Base-by-base conservation (phyloP, 2,113 vertebrate species). In the Camarhynchus parvulus region DNA sequence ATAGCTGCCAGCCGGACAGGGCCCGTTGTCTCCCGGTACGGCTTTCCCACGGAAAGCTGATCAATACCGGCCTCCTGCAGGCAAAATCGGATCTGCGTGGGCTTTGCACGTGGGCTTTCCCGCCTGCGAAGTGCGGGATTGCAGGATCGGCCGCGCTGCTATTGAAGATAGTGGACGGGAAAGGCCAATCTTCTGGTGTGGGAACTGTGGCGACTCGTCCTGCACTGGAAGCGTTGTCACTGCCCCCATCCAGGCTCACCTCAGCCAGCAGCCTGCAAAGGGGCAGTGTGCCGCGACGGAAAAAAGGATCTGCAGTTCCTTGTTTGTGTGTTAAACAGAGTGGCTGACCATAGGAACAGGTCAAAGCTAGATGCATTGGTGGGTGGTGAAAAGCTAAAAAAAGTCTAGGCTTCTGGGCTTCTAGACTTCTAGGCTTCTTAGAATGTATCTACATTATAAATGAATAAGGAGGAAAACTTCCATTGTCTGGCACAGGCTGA, bases 271-370 rank as follows among this genome's bases (percentile, higher is more conserved):
- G 17, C 31, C 18, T 23, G 44, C 66, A 4, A 56, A 78, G n/a
- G 33, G 42, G 35, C 35, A 0, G 0, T 1, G 46, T 27, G 31
- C 16, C 3, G 5, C 8, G 9, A 31, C 0, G 0, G 50, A 8
- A 58, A 63, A 59, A 8, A 5, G 8, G 23, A 7, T 15, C 53
- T 37, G n/a, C 2, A 1, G 2, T 37, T 23, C 2, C 1, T 25
- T 22, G 2, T 22, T 41, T 1, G 0, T 31, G 53, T 28, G 21
- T 63, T 88, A 21, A 9, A 73, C 31, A 42, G 83, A 66, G 10
- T 37, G 67, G 50, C 59, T 62, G 67, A 31, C 55, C 4, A 0
- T 3, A 35, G 35, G 50, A 83, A 39, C 24, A 1, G 1, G 31
- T 12, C 5, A 0, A 23, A 22, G 12, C 39, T n/a, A 28, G 17